These are phyloP conservation scores for Nicator chloris DNA, from an alignment of 2,113 vertebrate species.

Conservation along the genomic window DNA sequence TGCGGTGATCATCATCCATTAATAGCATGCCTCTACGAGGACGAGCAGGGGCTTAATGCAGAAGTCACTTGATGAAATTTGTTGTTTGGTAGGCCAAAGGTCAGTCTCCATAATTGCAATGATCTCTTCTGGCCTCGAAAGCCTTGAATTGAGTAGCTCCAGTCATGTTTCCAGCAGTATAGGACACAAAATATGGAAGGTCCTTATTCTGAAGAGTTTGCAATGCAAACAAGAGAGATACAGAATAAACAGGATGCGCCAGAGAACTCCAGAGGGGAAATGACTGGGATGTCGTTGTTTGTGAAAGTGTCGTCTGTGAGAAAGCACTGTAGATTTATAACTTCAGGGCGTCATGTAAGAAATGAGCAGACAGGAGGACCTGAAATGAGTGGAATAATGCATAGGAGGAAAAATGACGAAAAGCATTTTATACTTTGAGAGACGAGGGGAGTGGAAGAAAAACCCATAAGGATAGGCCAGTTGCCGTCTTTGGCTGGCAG, in stretches of 20 bases:
- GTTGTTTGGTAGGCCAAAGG: not conserved
- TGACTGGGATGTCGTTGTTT: conserved; percentile 1
- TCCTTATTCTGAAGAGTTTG: conserved; percentile 10
- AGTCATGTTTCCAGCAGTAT: not conserved
- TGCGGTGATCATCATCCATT: not conserved
- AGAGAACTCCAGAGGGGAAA: conserved; percentile 20
- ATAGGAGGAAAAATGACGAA: not conserved
- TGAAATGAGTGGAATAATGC: not conserved
- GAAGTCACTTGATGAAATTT: not conserved
- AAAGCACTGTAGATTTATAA: not conserved
- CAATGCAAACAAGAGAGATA: conserved; percentile 14
- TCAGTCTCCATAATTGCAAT: not conserved
- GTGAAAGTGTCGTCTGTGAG: not conserved
- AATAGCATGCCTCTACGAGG: rapidly evolving
- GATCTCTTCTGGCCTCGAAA: not conserved
- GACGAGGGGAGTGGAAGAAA: not conserved
- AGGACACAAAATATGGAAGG: not conserved
- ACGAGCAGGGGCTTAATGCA: not conserved
- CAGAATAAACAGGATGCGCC: conserved; percentile 27
- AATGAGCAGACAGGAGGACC: not conserved
- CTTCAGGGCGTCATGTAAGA: not conserved
- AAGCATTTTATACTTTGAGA: not conserved
- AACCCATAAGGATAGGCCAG: not conserved
- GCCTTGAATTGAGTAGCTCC: not conserved
- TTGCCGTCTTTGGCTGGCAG: not conserved